phyloP scores from a whole-genome alignment of 2,113 vertebrate species.

The Podarcis cretensis region DNA sequence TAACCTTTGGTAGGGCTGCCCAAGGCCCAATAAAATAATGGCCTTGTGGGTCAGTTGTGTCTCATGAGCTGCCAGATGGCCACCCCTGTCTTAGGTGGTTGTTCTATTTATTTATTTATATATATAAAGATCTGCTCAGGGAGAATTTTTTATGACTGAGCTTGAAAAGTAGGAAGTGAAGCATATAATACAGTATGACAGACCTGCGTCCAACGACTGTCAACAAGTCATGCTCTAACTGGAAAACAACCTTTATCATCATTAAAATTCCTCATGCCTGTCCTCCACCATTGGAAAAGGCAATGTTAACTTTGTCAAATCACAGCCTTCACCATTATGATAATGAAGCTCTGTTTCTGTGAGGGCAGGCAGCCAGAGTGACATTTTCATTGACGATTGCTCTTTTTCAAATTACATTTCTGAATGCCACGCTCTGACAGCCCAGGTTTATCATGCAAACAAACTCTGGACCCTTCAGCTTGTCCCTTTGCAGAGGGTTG shows the following conservation, averaged over 20 bases:
- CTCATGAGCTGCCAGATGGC: background rate
- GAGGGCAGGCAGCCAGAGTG: background rate
- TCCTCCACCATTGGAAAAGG: background rate
- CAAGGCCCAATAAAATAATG: background rate
- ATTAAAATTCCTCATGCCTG: conserved; percentile 6
- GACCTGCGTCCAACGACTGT: background rate
- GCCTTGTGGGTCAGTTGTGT: background rate
- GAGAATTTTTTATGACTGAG: background rate
- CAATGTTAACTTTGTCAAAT: background rate
- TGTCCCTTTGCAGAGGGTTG: background rate
- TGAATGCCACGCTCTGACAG: conserved; percentile 4
- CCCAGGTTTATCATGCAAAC: background rate
- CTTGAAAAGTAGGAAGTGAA: background rate
- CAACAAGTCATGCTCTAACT: background rate
- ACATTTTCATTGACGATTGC: background rate
- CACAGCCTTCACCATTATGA: background rate
- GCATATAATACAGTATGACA: background rate
- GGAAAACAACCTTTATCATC: background rate
- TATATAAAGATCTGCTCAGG: background rate
- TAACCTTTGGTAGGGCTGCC: background rate
- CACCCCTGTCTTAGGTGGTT: background rate
- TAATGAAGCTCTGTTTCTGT: background rate
- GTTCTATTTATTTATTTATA: background rate
- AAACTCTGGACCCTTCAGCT: background rate
- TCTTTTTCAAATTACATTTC: conserved; percentile 1